These are phyloP conservation scores for Leontocebus nigricollis DNA, from an alignment of 2,797 vertebrate species.

Conservation along the genomic window DNA sequence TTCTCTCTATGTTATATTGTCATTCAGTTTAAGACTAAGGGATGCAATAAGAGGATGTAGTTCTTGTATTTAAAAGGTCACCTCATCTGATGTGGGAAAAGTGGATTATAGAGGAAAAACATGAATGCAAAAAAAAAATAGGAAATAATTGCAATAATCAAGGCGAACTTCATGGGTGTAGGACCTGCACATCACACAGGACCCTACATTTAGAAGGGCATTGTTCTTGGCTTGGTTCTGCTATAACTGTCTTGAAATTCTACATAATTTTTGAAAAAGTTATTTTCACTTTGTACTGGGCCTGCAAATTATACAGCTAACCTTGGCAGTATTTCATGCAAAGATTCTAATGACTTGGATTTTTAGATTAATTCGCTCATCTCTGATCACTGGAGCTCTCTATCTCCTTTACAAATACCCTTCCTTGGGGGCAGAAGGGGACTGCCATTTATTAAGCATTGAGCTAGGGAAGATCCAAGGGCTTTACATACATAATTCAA, in stretches of 20 bases:
- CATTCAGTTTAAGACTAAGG: background rate
- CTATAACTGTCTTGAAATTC: background rate
- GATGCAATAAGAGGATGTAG: background rate
- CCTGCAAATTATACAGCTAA: background rate
- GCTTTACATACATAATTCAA: background rate
- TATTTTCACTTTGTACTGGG: background rate
- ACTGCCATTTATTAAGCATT: background rate
- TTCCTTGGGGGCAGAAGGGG: background rate
- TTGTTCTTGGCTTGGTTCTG: background rate
- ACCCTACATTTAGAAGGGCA: background rate
- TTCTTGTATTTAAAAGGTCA: background rate
- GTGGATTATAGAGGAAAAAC: background rate
- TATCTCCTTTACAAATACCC: background rate
- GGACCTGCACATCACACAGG: fast-evolving
- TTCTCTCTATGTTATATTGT: background rate
- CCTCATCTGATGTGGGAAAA: background rate
- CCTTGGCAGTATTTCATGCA: background rate
- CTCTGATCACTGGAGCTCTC: background rate
- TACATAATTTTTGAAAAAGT: background rate
- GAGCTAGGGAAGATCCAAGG: background rate
- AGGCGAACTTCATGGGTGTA: fast-evolving
- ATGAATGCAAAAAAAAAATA: background rate
- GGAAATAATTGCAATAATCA: background rate
- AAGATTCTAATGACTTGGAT: background rate
- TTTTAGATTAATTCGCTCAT: slow-evolving; percentile 11